Conservation (phyloP, 2,888 invertebrate genomes). For the Amorpha juglandis region DNA sequence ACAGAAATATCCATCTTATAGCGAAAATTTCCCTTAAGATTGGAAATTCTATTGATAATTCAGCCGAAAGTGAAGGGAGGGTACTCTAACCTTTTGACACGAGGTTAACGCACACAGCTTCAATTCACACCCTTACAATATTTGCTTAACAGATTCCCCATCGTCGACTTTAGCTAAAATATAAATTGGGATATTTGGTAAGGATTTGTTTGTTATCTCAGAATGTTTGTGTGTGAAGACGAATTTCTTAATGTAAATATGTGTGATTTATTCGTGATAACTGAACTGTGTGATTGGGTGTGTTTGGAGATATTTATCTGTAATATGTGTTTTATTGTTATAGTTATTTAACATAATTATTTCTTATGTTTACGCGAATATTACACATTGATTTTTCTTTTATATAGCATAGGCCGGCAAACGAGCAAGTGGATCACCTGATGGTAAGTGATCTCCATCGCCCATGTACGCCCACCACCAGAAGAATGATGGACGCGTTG, state of each 20-base stretch:
- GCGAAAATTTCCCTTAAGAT: neutral
- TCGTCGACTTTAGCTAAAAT: neutral
- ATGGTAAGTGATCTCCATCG: no score
- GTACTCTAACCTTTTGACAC: conserved; percentile 14
- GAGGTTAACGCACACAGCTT: conserved; percentile 13
- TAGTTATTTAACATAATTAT: no score
- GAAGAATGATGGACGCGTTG: no score
- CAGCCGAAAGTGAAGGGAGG: neutral
- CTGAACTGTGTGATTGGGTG: neutral
- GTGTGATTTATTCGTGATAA: conserved; percentile 18
- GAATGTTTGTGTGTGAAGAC: neutral
- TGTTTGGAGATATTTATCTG: neutral
- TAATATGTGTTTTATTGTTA: no score
- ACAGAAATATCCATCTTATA: neutral
- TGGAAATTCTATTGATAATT: conserved; percentile 13
- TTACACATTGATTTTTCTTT: no score
- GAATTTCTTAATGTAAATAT: conserved; percentile 9
- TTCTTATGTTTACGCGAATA: no score
- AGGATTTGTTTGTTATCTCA: neutral
- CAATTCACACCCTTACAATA: conserved; percentile 22
- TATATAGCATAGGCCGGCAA: no score
- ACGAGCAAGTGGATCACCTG: no score
- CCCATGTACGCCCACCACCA: no score
- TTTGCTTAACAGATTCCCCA: conserved; percentile 17
- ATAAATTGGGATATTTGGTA: conserved; percentile 15